Base-by-base conservation (phyloP, 2,797 vertebrate genomes). In the Oreochromis grahami region DNA sequence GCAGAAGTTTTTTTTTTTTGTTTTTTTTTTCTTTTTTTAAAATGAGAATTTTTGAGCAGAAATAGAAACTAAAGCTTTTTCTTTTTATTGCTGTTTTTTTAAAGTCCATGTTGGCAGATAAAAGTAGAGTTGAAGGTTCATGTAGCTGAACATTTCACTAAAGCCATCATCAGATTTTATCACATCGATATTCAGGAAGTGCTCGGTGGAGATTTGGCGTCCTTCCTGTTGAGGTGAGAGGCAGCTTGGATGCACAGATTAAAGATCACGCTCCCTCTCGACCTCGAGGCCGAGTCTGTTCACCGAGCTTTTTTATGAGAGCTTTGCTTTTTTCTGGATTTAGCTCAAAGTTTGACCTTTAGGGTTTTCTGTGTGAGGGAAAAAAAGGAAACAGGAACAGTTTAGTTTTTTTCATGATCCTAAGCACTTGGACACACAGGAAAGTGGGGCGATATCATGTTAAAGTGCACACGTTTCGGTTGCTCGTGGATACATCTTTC, bases 401-500 rank as follows among this genome's bases (percentile, higher is more conserved):
- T 68, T 60, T 19, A 3, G 2, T 6, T 41, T 26, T 26, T 17
- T 52, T 5, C 1, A 70, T 65, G 7, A 70, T 19, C 14, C 10
- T 45, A 45, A 48, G 41, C 41, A 19, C 41, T 19, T 5, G 41
- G 1, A 70, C 21, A 72, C 1, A 9, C 38, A 45, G 15, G 24
- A 29, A 45, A 7, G 24, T 2, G 15, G 24, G 1, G 2, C 3
- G 0, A 26, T 19, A 48, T 45, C 9, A 72, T 45, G 17, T 29
- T 1, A 26, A 45, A 45, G 38, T 70, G 32, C 58, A 0, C n/a
- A 36, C 0, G 17, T 60, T 60, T 60, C 1, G 2, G 4, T 60
- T 70, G 41, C 14, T 70, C 4, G 1, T 45, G 21, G 38, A 45
- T 70, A 29, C 8, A 29, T 70, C 24, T 43, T 26, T 70, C 19